These are phyloP conservation scores for Ailuropoda melanoleuca DNA, from an alignment of 2,113 vertebrate genomes.

Conservation along the genomic window DNA sequence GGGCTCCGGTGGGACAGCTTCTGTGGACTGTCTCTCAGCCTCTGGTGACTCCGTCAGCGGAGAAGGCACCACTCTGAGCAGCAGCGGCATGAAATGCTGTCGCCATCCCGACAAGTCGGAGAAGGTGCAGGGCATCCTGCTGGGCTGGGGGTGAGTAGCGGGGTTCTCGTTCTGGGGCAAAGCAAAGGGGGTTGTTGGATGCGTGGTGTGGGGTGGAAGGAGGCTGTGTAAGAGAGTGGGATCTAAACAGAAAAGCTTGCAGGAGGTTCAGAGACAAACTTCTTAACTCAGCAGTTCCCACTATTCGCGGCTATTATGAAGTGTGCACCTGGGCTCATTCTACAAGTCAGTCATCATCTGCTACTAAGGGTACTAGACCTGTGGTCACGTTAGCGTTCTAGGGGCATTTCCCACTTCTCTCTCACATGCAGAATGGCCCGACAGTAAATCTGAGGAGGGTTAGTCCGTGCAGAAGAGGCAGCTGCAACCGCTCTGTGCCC, in stretches of 20 bases:
- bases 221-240: neutral
- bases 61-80: neutral
- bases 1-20: neutral
- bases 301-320: neutral
- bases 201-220: no score
- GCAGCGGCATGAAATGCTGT: accelerated
- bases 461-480: neutral
- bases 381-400: neutral
- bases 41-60: neutral
- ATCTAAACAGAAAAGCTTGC: neutral
- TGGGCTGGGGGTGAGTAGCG: neutral
- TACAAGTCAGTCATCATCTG: neutral
- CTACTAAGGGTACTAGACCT: neutral
- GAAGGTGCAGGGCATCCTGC: neutral
- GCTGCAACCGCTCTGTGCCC: neutral
- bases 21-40: neutral
- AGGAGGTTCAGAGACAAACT: neutral
- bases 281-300: neutral
- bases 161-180: neutral
- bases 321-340: neutral
- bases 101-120: neutral
- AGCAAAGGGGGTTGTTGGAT: neutral
- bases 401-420: neutral
- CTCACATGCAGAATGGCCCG: neutral
- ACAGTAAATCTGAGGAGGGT: neutral